These are phyloP conservation scores for Acyrthosiphon pisum DNA, from an alignment of 1,140 invertebrate species.

Conservation along the genomic window DNA sequence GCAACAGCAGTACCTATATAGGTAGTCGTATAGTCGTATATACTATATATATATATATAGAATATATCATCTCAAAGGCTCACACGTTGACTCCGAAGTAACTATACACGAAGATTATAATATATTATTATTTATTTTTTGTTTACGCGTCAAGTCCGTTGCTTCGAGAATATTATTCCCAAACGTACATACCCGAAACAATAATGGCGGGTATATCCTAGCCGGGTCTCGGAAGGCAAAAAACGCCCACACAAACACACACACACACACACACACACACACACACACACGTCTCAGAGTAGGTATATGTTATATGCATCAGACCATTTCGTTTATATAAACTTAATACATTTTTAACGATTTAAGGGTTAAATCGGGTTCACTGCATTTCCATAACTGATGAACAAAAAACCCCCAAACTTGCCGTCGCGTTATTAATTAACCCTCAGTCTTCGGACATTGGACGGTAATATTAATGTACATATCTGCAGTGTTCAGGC, in stretches of 20 bases:
- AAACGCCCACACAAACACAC: background rate
- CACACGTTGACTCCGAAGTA: background rate
- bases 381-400: background rate
- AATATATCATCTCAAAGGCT: background rate
- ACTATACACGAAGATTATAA: background rate
- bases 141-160: background rate
- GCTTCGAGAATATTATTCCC: background rate
- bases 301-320: too few relatives aligned
- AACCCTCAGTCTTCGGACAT: background rate
- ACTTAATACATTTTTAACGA: slow-evolving; percentile 19
- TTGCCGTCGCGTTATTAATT: background rate
- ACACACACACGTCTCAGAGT: background rate
- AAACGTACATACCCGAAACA: background rate
- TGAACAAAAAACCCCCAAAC: background rate
- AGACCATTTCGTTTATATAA: background rate
- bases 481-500: background rate
- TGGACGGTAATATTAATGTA: background rate
- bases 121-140: slow-evolving; percentile 9
- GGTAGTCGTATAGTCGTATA: background rate
- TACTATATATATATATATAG: background rate
- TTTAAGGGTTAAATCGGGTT: background rate
- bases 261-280: background rate
- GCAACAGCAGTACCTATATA: background rate
- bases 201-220: background rate
- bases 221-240: background rate